Conservation (phyloP, 2,888 invertebrate species). For the Clitarchus hookeri region DNA sequence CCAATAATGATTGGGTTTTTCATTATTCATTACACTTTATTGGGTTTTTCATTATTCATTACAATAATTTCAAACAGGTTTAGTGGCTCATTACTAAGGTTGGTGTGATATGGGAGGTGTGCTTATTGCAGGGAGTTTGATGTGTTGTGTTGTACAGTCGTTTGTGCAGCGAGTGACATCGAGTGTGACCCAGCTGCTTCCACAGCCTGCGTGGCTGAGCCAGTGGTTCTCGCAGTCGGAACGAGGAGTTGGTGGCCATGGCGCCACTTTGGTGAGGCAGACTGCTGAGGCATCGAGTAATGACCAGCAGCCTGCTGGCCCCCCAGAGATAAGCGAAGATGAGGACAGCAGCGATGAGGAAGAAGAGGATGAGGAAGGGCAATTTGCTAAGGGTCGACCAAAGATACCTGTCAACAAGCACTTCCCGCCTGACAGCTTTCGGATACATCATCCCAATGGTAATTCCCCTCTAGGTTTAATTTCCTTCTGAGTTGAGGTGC, state of each 20-base stretch:
- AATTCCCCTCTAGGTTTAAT: background rate
- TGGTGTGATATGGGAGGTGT: background rate
- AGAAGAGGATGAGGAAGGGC: conserved; percentile 33
- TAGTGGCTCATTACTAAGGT: too few relatives aligned
- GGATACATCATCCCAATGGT: background rate
- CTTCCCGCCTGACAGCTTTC: conserved; percentile 33
- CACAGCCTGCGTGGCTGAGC: conserved; percentile 58
- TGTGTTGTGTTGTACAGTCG: conserved; percentile 60
- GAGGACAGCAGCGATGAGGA: conserved; percentile 21
- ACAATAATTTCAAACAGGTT: too few relatives aligned
- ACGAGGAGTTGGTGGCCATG: conserved; percentile 26
- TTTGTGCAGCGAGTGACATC: conserved; percentile 71
- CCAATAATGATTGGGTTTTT: too few relatives aligned
- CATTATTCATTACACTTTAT: too few relatives aligned
- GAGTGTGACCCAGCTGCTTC: conserved; percentile 66
- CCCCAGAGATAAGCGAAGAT: conserved; percentile 24
- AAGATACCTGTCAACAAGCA: conserved; percentile 38
- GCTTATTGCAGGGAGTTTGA: background rate
- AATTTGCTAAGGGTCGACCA: conserved; percentile 32
- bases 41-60: too few relatives aligned
- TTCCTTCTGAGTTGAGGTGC: too few relatives aligned
- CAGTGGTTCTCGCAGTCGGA: conserved; percentile 44
- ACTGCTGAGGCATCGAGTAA: background rate
- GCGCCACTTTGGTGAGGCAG: background rate
- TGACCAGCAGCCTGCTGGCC: background rate